These are phyloP conservation scores for Thunnus maccoyii DNA, from an alignment of 2,113 vertebrate genomes.

Conservation along the genomic window DNA sequence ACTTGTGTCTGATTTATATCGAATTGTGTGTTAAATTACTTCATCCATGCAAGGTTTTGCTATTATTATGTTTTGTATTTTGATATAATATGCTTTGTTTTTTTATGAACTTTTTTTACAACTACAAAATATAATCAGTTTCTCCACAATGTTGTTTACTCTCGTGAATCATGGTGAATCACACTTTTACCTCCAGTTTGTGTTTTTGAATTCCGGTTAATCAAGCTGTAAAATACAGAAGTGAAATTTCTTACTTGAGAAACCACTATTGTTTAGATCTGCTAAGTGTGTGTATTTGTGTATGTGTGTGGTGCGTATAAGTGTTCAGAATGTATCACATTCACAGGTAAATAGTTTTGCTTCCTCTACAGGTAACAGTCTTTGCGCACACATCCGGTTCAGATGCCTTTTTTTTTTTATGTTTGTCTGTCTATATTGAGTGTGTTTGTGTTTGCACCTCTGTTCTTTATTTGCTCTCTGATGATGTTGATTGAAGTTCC, in stretches of 20 bases:
- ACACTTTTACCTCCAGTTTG: too few relatives aligned
- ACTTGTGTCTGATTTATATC: not conserved
- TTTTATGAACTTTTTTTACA: not conserved
- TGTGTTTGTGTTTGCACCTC: too few relatives aligned
- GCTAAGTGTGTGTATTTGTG: not conserved
- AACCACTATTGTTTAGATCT: conserved; percentile 3
- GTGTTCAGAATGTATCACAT: not conserved
- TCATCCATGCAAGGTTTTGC: not conserved
- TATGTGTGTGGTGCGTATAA: too few relatives aligned
- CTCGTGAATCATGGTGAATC: not conserved
- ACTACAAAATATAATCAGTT: not conserved
- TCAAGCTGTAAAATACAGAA: not conserved
- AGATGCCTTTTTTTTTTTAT: not conserved
- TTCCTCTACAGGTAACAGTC: conserved; percentile 19
- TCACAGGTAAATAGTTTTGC: conserved; percentile 8
- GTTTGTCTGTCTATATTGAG: too few relatives aligned
- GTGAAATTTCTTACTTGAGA: conserved; percentile 26
- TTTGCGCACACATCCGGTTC: too few relatives aligned
- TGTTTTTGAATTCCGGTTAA: conserved; percentile 29
- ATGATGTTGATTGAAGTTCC: not conserved
- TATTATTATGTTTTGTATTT: not conserved
- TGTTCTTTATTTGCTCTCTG: not conserved
- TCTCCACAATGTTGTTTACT: not conserved
- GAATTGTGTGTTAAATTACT: not conserved
- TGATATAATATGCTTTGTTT: too few relatives aligned